Conservation (phyloP, 2,888 invertebrate species). For the Myopa testacea region DNA sequence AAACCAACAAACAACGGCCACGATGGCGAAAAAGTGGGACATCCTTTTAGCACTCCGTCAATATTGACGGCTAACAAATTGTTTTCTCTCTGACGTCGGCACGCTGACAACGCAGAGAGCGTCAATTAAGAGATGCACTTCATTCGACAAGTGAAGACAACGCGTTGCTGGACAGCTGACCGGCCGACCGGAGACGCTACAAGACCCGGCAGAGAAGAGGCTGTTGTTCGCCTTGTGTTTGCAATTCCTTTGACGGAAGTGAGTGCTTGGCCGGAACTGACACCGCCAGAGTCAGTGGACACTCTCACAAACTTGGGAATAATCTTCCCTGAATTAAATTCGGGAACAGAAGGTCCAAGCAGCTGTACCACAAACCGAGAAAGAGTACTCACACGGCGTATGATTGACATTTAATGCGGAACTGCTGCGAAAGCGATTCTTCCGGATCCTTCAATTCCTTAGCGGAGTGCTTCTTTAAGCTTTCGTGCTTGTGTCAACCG, state of each 20-base stretch:
- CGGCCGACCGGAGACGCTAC: background rate
- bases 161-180: background rate
- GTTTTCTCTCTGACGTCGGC: background rate
- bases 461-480: background rate
- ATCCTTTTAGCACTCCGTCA: conserved; percentile 2
- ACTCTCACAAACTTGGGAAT: no score
- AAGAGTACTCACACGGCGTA: no score
- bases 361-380: no score
- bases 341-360: no score
- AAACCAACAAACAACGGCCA: background rate
- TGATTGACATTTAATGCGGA: no score
- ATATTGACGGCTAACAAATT: background rate
- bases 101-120: background rate
- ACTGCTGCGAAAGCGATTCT: no score
- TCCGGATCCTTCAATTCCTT: no score
- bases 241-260: no score
- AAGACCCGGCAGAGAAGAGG: background rate
- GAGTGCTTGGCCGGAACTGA: no score
- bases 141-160: background rate
- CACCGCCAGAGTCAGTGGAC: no score
- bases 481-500: conserved; percentile 23
- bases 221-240: no score
- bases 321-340: no score
- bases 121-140: background rate
- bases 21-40: background rate